Evolutionary conservation across 2,113 vertebrate species (phyloP).

Genomic region (Muntiacus muntjak): DNA sequence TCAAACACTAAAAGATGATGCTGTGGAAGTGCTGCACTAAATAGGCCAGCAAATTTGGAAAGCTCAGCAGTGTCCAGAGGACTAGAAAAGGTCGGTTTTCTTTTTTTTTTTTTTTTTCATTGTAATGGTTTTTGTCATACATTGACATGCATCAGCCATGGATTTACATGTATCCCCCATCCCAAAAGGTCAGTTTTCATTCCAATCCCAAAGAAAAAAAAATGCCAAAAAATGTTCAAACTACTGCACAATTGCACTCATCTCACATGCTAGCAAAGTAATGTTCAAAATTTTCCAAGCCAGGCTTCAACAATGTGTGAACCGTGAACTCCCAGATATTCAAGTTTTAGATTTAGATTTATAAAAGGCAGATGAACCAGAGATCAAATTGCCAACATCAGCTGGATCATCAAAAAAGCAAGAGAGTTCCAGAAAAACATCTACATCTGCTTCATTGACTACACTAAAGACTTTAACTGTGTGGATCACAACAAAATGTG

Average conservation of each 20-base stretch:
- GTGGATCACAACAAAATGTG: neutral
- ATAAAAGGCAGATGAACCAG: neutral
- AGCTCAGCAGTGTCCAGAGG: neutral
- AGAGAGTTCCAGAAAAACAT: neutral
- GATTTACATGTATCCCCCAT: too few relatives aligned
- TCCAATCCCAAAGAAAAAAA: neutral
- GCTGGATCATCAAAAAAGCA: neutral
- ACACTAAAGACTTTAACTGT: neutral
- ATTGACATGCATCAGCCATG: too few relatives aligned
- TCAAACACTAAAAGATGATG: neutral
- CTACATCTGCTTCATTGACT: neutral
- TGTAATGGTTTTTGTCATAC: too few relatives aligned
- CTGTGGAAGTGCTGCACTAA: neutral
- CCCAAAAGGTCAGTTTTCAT: neutral
- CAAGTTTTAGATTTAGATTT: neutral
- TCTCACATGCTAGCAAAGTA: neutral
- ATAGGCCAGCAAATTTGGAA: neutral
- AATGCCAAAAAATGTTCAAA: neutral
- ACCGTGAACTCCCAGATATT: neutral
- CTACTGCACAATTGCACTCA: accelerated
- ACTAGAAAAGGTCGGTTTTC: neutral
- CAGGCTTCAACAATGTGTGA: accelerated
- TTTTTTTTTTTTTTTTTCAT: too few relatives aligned
- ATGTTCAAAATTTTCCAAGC: neutral
- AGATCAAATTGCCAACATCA: neutral